A percentile compares a stretch with the other conserved stretches of the same genome.
phyloP scores from a whole-genome alignment of 2,888 invertebrate species.

The Dryocosmus kuriphilus region DNA sequence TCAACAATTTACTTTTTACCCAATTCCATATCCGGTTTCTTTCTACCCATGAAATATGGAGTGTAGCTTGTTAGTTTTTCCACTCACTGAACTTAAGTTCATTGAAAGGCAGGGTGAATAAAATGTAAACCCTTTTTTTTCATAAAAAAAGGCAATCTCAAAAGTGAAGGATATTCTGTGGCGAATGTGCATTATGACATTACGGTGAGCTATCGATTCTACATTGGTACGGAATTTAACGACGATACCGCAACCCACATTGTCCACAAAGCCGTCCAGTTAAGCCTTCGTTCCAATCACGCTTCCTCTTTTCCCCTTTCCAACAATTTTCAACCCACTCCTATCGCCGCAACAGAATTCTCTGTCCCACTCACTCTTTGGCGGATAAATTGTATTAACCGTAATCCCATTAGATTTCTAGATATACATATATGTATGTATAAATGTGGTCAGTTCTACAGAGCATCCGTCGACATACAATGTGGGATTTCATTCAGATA shows the following conservation, averaged over 20 bases:
- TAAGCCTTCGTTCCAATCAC: slow-evolving; percentile 52
- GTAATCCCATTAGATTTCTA: slow-evolving; percentile 45
- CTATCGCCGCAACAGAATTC: neutral
- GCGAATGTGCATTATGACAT: slow-evolving; percentile 27
- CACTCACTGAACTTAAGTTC: neutral
- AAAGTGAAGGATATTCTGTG: slow-evolving; percentile 14
- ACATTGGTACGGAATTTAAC: slow-evolving; percentile 41
- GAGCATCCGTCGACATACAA: neutral
- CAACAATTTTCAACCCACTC: slow-evolving; percentile 24
- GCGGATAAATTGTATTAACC: slow-evolving; percentile 46
- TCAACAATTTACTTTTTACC: neutral
- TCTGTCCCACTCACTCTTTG: neutral
- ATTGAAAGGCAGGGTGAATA: neutral
- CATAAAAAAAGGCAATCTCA: neutral
- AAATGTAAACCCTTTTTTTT: slow-evolving; percentile 9
- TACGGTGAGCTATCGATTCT: slow-evolving; percentile 13
- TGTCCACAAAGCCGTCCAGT: slow-evolving; percentile 50
- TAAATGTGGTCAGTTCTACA: neutral
- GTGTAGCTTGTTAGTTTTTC: neutral
- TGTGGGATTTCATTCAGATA: neutral
- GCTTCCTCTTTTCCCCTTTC: slow-evolving; percentile 39
- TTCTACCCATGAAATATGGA: neutral
- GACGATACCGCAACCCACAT: slow-evolving; percentile 36
- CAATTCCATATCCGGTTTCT: neutral
- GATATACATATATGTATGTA: slow-evolving; percentile 24